Evolutionary conservation across 2,888 invertebrate genomes (phyloP).

Genomic region (Margaritifera margaritifera): DNA sequence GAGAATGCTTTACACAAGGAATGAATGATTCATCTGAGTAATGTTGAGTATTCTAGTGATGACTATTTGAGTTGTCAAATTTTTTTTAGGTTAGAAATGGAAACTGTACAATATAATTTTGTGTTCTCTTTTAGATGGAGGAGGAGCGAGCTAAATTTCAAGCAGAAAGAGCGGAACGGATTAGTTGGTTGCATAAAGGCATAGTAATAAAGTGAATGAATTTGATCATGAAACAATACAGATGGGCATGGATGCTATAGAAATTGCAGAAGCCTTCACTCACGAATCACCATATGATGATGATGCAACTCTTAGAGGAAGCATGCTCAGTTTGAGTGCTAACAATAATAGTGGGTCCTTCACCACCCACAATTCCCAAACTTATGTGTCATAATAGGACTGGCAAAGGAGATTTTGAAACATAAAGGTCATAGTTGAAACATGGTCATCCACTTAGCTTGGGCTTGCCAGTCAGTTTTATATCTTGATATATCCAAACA

Average conservation of each 20-base stretch:
- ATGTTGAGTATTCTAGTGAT: neutral
- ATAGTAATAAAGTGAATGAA: conserved; percentile 90
- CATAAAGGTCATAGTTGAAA: too few relatives aligned
- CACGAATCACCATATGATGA: conserved; percentile 93
- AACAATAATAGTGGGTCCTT: conserved; percentile 86
- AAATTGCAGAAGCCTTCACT: conserved; percentile 91
- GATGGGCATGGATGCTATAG: conserved; percentile 92
- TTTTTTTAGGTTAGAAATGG: too few relatives aligned
- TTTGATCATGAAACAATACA: conserved; percentile 96
- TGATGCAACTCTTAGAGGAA: conserved; percentile 86
- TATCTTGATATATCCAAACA: too few relatives aligned
- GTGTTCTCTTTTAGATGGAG: conserved; percentile 82
- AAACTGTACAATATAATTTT: neutral
- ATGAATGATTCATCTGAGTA: too few relatives aligned
- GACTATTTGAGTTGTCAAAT: neutral
- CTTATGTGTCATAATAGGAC: conserved; percentile 25
- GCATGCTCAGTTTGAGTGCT: conserved; percentile 93
- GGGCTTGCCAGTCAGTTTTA: too few relatives aligned
- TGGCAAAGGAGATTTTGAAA: too few relatives aligned
- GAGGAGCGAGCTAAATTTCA: conserved; percentile 92
- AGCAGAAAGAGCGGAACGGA: conserved; percentile 91
- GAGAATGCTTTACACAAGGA: neutral
- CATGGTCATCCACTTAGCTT: too few relatives aligned
- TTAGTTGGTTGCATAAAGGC: conserved; percentile 89
- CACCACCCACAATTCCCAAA: conserved; percentile 47